These are phyloP conservation scores for Galendromus occidentalis DNA, from an alignment of 1,140 invertebrate genomes.

Conservation along the genomic window DNA sequence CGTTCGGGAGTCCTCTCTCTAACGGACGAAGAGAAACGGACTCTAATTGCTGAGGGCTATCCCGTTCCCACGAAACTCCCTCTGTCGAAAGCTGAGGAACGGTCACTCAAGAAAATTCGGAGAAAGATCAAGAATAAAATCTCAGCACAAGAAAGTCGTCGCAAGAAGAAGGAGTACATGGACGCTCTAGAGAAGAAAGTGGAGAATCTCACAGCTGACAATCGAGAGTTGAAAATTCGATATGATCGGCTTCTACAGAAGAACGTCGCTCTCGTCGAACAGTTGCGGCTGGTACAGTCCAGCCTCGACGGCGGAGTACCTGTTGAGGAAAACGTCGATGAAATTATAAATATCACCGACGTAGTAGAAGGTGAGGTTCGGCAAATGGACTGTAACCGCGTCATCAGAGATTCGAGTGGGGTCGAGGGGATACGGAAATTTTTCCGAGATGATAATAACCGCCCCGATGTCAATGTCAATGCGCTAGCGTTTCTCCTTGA, in stretches of 20 bases:
- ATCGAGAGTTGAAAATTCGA: slow-evolving; percentile 11
- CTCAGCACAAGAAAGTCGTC: slow-evolving; percentile 84
- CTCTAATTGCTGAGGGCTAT: slow-evolving; percentile 79
- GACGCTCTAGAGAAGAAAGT: slow-evolving; percentile 64
- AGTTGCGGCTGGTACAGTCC: slow-evolving; percentile 11
- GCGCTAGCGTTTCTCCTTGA: too few species aligned
- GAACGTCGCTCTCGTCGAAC: slow-evolving; percentile 11
- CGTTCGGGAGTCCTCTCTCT: slow-evolving; percentile 52
- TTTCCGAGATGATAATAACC: too few species aligned
- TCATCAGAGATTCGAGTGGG: too few species aligned
- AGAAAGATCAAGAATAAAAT: slow-evolving; percentile 99
- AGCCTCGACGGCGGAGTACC: neutral
- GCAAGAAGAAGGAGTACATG: slow-evolving; percentile 97
- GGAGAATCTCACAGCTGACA: slow-evolving; percentile 12
- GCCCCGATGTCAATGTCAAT: too few species aligned
- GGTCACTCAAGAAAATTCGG: slow-evolving; percentile 89
- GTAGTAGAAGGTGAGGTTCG: neutral
- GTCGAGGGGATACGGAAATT: too few species aligned
- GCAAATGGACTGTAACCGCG: neutral
- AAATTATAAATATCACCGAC: slow-evolving; percentile 6
- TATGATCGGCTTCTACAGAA: slow-evolving; percentile 13
- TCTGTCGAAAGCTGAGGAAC: slow-evolving; percentile 88
- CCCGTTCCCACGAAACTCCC: slow-evolving; percentile 80
- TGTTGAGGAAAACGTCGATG: neutral
- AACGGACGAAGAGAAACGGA: slow-evolving; percentile 90